Evolutionary conservation across 2,113 vertebrate species (phyloP), one percentile per base, ranked within the genome.

Genomic region (Amia ocellicauda): DNA sequence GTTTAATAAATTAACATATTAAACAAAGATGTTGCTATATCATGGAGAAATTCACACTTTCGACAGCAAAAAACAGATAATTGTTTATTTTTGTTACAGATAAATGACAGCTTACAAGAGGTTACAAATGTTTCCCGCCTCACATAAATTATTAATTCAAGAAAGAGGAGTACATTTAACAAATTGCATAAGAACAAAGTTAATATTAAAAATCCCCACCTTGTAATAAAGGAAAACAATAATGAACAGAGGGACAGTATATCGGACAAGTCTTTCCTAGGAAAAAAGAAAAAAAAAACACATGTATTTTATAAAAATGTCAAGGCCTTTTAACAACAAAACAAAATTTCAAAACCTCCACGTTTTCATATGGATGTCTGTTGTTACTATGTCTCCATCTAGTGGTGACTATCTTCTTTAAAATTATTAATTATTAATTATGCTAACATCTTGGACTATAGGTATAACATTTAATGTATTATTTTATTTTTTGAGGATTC

Each of bases 211-310:
- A n/a, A n/a, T n/a, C n/a, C 91, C 87, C 91, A 98, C 97, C 96
- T 97, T 97, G 69, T 83, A 91, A 82, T 89, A 89, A 67, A 99
- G 88, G 71, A 85, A 94, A 2, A 87, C 72, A 24, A 97, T 81
- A 27, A 90, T 77, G 57, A 86, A 67, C 45, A 91, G 41, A 7
- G 95, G 89, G 67, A 93, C 4, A 3, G 75, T 89, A 64, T 91
- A 93, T 67, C 90, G 89, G 68, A 94, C 74, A 51, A 92, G 54
- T 72, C 71, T 89, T 16, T 88, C 76, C 97, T 98, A 71, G 56
- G 83, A 66, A 67, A 43, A 52, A 63, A 70, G 62, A 28, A 67
- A 69, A 65, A 58, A 55, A 49, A 47, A 47, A 43, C 19, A 66
- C 26, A 23, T 29, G 23, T 11, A 56, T 8, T 42, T n/a, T 55